A percentile compares a stretch with the other conserved stretches of the same genome.
Evolutionary conservation across 1,140 invertebrate genomes (phyloP).

Genomic region (Dinoponera quadriceps): DNA sequence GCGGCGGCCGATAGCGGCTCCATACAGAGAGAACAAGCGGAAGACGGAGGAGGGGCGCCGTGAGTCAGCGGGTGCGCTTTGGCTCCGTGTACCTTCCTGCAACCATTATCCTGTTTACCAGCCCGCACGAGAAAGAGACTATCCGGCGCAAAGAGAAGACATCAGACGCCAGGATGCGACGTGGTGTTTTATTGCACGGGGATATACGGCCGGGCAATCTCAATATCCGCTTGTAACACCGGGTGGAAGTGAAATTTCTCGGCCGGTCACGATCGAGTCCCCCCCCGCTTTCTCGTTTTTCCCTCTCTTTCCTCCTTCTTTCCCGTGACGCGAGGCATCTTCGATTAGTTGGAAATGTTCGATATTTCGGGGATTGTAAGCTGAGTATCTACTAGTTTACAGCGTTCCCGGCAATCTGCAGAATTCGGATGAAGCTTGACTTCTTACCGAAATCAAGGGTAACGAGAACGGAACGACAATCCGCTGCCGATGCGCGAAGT

Average conservation of each 20-base stretch:
- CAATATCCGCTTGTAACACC: background rate
- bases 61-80: conserved; percentile 62
- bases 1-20: conserved; percentile 74
- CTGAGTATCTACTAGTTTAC: too few relatives aligned
- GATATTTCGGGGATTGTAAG: too few relatives aligned
- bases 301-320: background rate
- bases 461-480: background rate
- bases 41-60: conserved; percentile 29
- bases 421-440: too few relatives aligned
- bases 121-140: conserved; percentile 18
- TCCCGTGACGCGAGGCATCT: background rate
- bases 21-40: conserved; percentile 74
- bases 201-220: background rate
- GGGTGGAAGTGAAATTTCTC: conserved; percentile 17
- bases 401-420: too few relatives aligned
- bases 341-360: background rate
- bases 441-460: too few relatives aligned
- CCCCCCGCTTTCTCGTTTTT: too few relatives aligned
- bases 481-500: background rate
- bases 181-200: background rate
- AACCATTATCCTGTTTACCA: conserved; percentile 62
- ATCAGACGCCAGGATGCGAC: conserved; percentile 7
- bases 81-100: conserved; percentile 17
- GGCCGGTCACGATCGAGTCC: background rate
- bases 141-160: conserved; percentile 23